Evolutionary conservation across 2,113 vertebrate species (phyloP).

Genomic region (Brienomyrus brachyistius): DNA sequence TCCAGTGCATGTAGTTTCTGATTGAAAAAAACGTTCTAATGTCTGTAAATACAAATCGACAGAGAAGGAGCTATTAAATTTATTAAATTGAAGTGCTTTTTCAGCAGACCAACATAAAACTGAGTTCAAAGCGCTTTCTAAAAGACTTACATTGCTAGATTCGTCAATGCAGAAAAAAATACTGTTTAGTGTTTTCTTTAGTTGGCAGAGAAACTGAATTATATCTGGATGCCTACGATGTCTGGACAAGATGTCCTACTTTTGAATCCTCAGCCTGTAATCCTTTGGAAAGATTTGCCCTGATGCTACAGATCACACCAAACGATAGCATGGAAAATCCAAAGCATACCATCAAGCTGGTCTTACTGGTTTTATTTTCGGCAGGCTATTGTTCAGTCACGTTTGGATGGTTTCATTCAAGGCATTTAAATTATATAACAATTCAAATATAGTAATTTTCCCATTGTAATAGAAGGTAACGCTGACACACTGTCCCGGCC

Average conservation of each 20-base stretch:
- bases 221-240: constrained; percentile 20
- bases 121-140: neutral
- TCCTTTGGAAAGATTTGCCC: neutral
- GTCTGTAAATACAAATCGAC: neutral
- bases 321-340: neutral
- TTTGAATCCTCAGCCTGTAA: neutral
- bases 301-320: neutral
- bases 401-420: neutral
- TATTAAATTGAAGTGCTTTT: neutral
- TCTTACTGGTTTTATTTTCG: neutral
- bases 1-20: constrained; percentile 5
- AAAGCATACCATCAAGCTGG: neutral
- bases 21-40: constrained; percentile 12
- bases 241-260: constrained; percentile 22
- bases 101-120: neutral
- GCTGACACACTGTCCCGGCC: neutral
- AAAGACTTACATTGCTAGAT: neutral
- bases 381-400: neutral
- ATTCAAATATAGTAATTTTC: neutral
- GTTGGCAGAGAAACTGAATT: constrained; percentile 17
- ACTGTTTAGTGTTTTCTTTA: neutral
- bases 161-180: neutral
- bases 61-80: neutral
- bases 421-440: neutral
- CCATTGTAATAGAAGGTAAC: neutral